phyloP scores from a whole-genome alignment of 2,888 invertebrate genomes.

The Reticulitermes lucifugus region DNA sequence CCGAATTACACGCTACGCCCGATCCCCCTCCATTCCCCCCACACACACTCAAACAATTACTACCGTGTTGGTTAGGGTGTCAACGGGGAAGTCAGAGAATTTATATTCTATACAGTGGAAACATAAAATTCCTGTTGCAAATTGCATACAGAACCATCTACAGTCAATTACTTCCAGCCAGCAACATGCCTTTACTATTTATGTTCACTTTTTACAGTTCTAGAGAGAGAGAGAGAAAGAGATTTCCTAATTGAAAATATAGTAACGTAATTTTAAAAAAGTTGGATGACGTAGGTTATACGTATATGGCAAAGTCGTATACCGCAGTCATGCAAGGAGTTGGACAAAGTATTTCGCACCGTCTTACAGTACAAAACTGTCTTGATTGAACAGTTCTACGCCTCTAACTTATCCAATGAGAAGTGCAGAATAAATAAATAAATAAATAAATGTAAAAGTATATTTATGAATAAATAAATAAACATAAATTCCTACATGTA shows the following conservation, averaged over 20 bases:
- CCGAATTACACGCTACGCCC: neutral
- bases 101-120: neutral
- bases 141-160: neutral
- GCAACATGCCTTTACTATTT: neutral
- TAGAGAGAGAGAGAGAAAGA: neutral
- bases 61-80: slow-evolving; percentile 2
- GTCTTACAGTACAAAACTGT: too few species aligned
- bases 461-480: too few species aligned
- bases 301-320: too few species aligned
- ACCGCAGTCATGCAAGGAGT: too few species aligned
- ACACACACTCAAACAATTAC: neutral
- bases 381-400: too few species aligned
- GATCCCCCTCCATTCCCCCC: neutral
- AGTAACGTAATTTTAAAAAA: neutral
- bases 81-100: neutral
- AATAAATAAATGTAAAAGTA: too few species aligned
- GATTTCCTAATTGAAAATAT: neutral
- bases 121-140: slow-evolving; percentile 1
- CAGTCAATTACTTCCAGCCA: neutral
- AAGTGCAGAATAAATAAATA: too few species aligned
- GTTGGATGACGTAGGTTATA: neutral
- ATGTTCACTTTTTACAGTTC: neutral
- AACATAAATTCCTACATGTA: too few species aligned
- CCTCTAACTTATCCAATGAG: too few species aligned
- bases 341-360: too few species aligned